phyloP scores from a whole-genome alignment of 2,113 vertebrate genomes.

The Dipodomys spectabilis region DNA sequence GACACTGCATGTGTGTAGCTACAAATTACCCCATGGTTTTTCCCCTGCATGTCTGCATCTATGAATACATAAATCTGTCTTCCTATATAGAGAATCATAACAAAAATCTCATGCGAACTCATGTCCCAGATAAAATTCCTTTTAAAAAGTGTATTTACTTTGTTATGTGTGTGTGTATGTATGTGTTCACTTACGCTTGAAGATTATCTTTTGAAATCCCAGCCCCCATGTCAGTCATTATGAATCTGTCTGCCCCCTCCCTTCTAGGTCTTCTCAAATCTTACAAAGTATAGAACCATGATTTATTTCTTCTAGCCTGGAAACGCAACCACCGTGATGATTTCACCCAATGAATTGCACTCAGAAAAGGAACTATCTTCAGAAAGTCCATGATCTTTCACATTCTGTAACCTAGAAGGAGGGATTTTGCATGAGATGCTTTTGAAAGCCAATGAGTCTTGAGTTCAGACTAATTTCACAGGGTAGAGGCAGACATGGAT shows the following conservation, averaged over 20 bases:
- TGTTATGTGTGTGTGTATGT: too few relatives aligned
- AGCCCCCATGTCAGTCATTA: too few relatives aligned
- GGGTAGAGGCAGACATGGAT: conserved; percentile 67
- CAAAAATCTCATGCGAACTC: neutral
- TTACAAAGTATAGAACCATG: too few relatives aligned
- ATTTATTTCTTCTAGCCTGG: neutral
- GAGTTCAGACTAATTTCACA: conserved; percentile 85
- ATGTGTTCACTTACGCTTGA: neutral
- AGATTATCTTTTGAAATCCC: neutral
- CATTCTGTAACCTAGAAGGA: conserved; percentile 74
- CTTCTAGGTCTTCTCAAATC: too few relatives aligned
- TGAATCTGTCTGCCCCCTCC: too few relatives aligned
- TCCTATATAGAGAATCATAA: neutral
- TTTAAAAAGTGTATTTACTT: neutral
- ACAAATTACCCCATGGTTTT: neutral
- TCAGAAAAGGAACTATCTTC: conserved; percentile 72
- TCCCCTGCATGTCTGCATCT: neutral
- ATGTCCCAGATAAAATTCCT: neutral
- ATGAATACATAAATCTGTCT: neutral
- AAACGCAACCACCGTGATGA: neutral
- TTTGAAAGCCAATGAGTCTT: conserved; percentile 84
- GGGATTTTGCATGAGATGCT: conserved; percentile 59
- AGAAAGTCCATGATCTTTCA: conserved; percentile 53
- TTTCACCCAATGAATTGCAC: conserved; percentile 61
- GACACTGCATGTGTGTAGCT: neutral